phyloP scores from a whole-genome alignment of 1,140 invertebrate species.

The Calosoma granatense region DNA sequence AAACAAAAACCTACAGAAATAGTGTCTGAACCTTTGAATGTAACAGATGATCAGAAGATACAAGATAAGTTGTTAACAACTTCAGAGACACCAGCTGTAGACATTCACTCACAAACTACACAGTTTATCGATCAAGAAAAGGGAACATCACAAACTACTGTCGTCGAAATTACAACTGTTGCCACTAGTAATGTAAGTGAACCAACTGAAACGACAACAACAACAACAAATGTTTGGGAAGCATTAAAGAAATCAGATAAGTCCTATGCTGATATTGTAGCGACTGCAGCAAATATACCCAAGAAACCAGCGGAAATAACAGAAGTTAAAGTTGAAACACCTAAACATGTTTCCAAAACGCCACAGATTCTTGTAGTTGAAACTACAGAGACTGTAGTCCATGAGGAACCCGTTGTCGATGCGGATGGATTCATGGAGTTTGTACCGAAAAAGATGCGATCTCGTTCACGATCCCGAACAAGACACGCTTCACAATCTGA shows the following conservation, averaged over 20 bases:
- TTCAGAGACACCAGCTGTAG: background rate
- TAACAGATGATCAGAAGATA: background rate
- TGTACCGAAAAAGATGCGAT: constrained; percentile 34
- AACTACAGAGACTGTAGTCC: constrained; percentile 23
- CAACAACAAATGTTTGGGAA: constrained; percentile 35
- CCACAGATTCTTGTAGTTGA: constrained; percentile 12
- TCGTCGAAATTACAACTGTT: background rate
- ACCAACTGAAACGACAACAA: background rate
- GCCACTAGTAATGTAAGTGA: background rate
- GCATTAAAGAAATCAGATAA: constrained; percentile 35
- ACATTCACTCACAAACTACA: background rate
- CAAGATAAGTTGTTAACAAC: background rate
- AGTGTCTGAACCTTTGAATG: background rate
- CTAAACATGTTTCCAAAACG: constrained; percentile 25
- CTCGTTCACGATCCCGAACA: constrained; percentile 17
- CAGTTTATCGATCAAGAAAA: background rate
- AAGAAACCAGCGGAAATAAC: constrained; percentile 30
- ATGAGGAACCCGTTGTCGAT: constrained; percentile 33
- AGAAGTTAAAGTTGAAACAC: constrained; percentile 36
- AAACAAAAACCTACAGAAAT: background rate
- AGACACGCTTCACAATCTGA: background rate
- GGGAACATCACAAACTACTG: background rate
- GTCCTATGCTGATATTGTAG: constrained; percentile 48
- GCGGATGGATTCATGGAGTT: constrained; percentile 41
- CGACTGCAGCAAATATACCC: constrained; percentile 24